phyloP scores from a whole-genome alignment of 1,140 invertebrate species.

The Drosophila ironensis region DNA sequence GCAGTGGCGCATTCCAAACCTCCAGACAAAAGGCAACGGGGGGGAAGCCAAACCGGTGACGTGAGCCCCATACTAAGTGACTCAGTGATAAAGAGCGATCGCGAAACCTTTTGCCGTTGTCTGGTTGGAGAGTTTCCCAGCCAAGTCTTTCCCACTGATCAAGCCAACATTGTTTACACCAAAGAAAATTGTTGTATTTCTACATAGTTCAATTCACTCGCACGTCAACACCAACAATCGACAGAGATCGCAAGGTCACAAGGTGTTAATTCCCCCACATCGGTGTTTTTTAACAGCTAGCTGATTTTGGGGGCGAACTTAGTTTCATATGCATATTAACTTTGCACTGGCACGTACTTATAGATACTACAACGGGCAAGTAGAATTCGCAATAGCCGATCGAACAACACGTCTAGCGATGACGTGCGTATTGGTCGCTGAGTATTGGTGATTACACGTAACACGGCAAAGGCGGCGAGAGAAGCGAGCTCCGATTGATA shows the following conservation, averaged over 20 bases:
- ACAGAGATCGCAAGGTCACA: slow-evolving; percentile 41
- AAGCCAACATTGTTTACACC: slow-evolving; percentile 62
- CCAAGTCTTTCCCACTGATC: slow-evolving; percentile 9
- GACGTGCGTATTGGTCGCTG: slow-evolving; percentile 64
- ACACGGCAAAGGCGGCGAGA: not conserved
- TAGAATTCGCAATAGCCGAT: slow-evolving; percentile 55
- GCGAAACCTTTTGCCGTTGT: slow-evolving; percentile 7
- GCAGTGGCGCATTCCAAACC: slow-evolving; percentile 58
- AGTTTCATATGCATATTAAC: slow-evolving; percentile 11
- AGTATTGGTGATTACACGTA: slow-evolving; percentile 26
- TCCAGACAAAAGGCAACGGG: not conserved
- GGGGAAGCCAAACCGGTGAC: slow-evolving; percentile 38
- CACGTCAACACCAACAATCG: slow-evolving; percentile 3
- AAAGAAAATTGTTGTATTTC: slow-evolving; percentile 22
- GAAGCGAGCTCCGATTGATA: slow-evolving; percentile 13
- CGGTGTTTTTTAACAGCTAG: slow-evolving; percentile 12
- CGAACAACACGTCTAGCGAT: slow-evolving; percentile 69
- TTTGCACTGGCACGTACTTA: slow-evolving; percentile 65
- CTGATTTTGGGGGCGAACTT: slow-evolving; percentile 24
- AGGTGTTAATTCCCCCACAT: slow-evolving; percentile 1
- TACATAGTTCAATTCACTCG: slow-evolving; percentile 20
- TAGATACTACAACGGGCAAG: slow-evolving; percentile 33
- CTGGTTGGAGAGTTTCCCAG: not conserved
- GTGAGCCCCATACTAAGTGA: slow-evolving; percentile 68
- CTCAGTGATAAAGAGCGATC: slow-evolving; percentile 74